A percentile compares a stretch with the other conserved stretches of the same genome.
These are phyloP conservation scores for Salmo trutta DNA, from an alignment of 2,797 vertebrate species.

Conservation along the genomic window DNA sequence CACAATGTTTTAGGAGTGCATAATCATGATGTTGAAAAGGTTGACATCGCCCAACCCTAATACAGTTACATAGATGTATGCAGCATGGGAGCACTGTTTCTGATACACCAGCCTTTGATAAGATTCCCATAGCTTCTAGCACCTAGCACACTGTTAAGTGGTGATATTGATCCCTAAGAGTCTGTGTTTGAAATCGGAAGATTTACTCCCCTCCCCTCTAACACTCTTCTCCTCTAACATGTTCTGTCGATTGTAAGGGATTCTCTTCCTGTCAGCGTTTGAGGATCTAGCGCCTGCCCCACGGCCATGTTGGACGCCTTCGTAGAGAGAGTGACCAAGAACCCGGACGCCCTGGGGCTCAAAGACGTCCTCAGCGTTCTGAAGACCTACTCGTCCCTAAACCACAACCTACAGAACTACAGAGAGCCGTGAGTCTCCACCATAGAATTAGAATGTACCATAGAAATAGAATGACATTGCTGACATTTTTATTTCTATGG, in stretches of 20 bases:
- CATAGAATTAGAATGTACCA: neutral
- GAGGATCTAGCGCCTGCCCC: constrained; percentile 76
- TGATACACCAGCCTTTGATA: too few species aligned
- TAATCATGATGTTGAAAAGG: too few species aligned
- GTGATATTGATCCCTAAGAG: too few species aligned
- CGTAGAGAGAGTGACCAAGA: constrained; percentile 72
- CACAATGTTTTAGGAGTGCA: too few species aligned
- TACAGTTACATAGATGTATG: neutral
- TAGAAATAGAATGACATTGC: neutral
- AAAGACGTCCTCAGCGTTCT: constrained; percentile 74
- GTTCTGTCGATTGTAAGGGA: constrained; percentile 65
- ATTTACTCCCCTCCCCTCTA: neutral
- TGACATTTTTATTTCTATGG: too few species aligned
- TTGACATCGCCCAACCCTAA: too few species aligned
- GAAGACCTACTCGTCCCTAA: constrained; percentile 80
- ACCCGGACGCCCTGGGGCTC: constrained; percentile 70
- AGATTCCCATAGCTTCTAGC: too few species aligned
- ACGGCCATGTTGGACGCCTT: constrained; percentile 75
- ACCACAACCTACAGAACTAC: constrained; percentile 69
- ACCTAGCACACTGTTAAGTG: too few species aligned
- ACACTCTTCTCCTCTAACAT: neutral
- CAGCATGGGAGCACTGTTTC: neutral
- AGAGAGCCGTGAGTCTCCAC: constrained; percentile 74
- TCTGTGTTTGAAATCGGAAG: neutral
- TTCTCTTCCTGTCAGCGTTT: constrained; percentile 75